Base-by-base conservation (phyloP, 2,113 vertebrate species). In the Pardalotus punctatus region DNA sequence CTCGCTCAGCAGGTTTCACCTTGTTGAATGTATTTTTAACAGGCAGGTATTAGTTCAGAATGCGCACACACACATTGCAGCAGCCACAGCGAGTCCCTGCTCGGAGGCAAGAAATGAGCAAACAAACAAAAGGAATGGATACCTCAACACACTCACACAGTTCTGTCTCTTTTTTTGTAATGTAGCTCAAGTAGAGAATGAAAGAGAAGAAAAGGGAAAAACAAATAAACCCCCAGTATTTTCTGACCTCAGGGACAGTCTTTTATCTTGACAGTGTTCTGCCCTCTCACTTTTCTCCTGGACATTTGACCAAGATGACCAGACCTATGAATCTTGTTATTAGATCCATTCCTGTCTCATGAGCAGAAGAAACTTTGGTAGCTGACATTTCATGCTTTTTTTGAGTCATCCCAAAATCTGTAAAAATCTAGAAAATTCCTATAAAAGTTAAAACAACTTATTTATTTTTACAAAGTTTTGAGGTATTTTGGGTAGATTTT, bases 1-100 rank as follows among this genome's bases (percentile, higher is more conserved):
- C 76, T 90, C 90, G 81, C 71, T 97, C 91, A 79, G 50, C 50
- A 48, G 57, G 60, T 90, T 94, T 96, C 47, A 71, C 71, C 78
- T 94, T 53, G 28, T n/a, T 82, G 61, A 85, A 69, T 54, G 5
- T 15, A 53, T 85, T 85, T 95, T 90, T 85, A 72, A 76, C 48
- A 90, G 54, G 33, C 11, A 79, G 54, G 45, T 31, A 21, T 24
- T 40, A 18, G 69, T 67, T 89, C 78, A 76, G 82, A 91, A 90
- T 72, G 24, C 1, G 19, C 51, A 70, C 48, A 69, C 9, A 54
- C 15, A 66, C 14, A 42, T 45, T 0, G 0, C 36, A 76, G 35
- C 28, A 89, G 38, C 42, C 29, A 19, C 50, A 85, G 58, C 2
- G 5, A 91, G 66, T 80, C 14, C 45, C 58, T 90, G 33, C 62